A percentile compares a stretch with the other conserved stretches of the same genome.
These are phyloP conservation scores for Dynastes grantii DNA, from an alignment of 2,888 invertebrate species.

Conservation along the genomic window DNA sequence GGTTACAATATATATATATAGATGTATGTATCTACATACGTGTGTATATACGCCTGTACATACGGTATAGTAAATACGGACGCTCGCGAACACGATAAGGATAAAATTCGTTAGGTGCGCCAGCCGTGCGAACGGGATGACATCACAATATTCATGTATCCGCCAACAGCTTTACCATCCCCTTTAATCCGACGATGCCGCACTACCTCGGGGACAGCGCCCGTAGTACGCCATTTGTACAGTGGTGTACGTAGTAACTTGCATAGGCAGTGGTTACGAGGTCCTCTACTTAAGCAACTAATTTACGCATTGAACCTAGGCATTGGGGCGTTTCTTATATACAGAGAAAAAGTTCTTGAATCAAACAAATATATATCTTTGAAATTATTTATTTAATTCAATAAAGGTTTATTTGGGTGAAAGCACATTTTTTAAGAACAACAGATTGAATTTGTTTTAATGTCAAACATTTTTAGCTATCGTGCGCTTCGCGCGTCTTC, in stretches of 20 bases:
- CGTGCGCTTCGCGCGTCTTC: too few relatives aligned
- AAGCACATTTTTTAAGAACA: too few relatives aligned
- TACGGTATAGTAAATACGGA: conserved; percentile 25
- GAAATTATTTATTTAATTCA: too few relatives aligned
- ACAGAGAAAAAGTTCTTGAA: too few relatives aligned
- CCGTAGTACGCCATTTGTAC: conserved; percentile 1
- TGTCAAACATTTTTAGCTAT: too few relatives aligned
- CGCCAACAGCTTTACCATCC: conserved; percentile 23
- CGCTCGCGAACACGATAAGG: conserved; percentile 39
- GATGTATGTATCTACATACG: background rate
- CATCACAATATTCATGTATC: conserved; percentile 11
- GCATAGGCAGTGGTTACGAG: background rate
- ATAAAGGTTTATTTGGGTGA: too few relatives aligned
- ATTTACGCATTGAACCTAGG: background rate
- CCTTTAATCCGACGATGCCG: conserved; percentile 33
- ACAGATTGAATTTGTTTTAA: too few relatives aligned
- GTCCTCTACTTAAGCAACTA: background rate
- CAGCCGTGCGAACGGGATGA: conserved; percentile 30
- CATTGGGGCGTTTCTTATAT: too few relatives aligned
- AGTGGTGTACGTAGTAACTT: background rate
- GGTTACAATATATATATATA: conserved; percentile 42
- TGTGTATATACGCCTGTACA: too few relatives aligned
- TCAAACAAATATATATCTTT: too few relatives aligned
- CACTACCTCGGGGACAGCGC: background rate
- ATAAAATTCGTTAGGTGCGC: conserved; percentile 4